These are phyloP conservation scores for Diarsia mendica DNA, from an alignment of 2,888 invertebrate genomes.

Conservation along the genomic window DNA sequence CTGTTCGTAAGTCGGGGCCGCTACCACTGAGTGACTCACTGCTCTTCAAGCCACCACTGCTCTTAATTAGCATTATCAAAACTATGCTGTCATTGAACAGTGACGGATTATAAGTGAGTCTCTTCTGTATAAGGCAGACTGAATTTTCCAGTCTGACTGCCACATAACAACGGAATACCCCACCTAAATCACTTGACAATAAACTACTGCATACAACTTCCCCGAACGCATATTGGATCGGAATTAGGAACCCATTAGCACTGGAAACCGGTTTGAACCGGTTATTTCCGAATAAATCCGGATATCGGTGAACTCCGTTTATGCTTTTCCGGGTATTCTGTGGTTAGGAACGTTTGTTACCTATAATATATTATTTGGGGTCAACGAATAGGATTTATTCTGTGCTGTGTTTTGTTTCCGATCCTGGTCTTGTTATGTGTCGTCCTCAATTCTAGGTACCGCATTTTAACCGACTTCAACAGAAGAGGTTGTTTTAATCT, in stretches of 20 bases:
- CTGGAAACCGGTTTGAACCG: constrained; percentile 51
- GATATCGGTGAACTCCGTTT: constrained; percentile 65
- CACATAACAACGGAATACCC: not conserved
- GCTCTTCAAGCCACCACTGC: no score
- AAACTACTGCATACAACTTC: constrained; percentile 22
- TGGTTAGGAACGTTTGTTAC: constrained; percentile 51
- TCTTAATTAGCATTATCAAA: no score
- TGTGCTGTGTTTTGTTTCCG: constrained; percentile 10
- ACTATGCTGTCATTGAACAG: no score
- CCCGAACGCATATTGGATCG: constrained; percentile 48
- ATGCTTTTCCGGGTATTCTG: constrained; percentile 62
- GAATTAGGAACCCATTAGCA: constrained; percentile 64
- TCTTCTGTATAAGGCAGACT: not conserved
- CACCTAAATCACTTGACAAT: constrained; percentile 17
- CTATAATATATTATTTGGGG: constrained; percentile 39
- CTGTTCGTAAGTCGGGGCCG: no score
- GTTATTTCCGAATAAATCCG: constrained; percentile 65
- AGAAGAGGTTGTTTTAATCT: not conserved
- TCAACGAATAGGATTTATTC: constrained; percentile 38
- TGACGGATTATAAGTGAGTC: no score
- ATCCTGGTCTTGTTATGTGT: not conserved
- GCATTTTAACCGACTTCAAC: not conserved
- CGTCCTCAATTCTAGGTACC: not conserved
- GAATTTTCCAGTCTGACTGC: not conserved
- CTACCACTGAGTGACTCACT: no score